Conservation (phyloP, 2,113 vertebrate species). For the Gadus chalcogrammus region DNA sequence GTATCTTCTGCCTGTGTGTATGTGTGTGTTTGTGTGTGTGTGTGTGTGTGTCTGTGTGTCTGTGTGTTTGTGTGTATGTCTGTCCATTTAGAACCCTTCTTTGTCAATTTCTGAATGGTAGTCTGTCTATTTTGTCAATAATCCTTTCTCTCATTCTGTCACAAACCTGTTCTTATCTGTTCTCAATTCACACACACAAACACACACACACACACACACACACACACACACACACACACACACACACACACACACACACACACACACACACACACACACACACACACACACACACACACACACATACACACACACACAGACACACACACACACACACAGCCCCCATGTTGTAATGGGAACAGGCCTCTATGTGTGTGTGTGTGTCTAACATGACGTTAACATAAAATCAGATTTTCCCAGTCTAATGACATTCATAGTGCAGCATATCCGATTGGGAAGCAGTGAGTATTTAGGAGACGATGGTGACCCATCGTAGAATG, state of each 20-base stretch:
- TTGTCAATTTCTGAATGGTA: neutral
- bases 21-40: too few relatives aligned
- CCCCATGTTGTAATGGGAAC: neutral
- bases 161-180: neutral
- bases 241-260: constrained; percentile 11
- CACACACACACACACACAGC: constrained; percentile 1
- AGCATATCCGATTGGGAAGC: too few relatives aligned
- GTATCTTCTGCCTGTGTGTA: neutral
- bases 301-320: constrained; percentile 6
- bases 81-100: neutral
- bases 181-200: neutral
- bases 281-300: neutral
- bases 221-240: constrained; percentile 9
- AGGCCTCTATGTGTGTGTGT: neutral
- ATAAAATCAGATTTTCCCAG: too few relatives aligned
- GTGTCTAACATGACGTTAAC: neutral
- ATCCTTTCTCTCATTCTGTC: neutral
- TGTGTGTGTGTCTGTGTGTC: too few relatives aligned
- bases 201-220: constrained; percentile 4
- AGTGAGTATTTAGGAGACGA: too few relatives aligned
- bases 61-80: too few relatives aligned
- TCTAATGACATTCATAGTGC: too few relatives aligned
- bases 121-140: neutral
- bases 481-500: too few relatives aligned
- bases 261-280: constrained; percentile 6